A percentile compares a stretch with the other conserved stretches of the same genome.
Conservation (phyloP, 53 echinoderm and acorn worm species). For the Echinarachnius parma region DNA sequence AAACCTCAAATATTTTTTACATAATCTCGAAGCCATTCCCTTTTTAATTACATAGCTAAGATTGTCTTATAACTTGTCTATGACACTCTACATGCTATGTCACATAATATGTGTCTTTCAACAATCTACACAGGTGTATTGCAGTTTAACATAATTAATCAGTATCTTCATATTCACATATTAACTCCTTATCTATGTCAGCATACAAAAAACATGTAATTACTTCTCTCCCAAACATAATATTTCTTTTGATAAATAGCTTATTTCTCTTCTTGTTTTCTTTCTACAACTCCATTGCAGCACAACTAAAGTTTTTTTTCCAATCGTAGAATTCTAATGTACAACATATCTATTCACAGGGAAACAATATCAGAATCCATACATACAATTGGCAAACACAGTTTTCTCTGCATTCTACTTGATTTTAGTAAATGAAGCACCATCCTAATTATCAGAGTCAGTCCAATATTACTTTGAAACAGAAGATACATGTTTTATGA, state of each 20-base stretch:
- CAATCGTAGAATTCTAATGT: constrained; percentile 33
- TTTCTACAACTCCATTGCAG: constrained; percentile 19
- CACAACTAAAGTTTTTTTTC: constrained; percentile 15
- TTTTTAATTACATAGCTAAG: too few species aligned
- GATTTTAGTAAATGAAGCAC: constrained; percentile 25
- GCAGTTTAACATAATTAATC: too few species aligned
- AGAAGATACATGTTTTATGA: too few species aligned
- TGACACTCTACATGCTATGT: too few species aligned
- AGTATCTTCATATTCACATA: too few species aligned
- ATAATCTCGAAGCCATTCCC: too few species aligned
- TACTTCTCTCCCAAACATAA: constrained; percentile 5
- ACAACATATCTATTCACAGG: constrained; percentile 16
- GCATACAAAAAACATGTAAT: background rate
- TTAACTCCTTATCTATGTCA: too few species aligned
- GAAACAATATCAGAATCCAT: constrained; percentile 9
- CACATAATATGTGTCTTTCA: too few species aligned
- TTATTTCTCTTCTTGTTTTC: constrained; percentile 16
- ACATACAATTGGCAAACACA: constrained; percentile 18
- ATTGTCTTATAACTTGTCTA: too few species aligned
- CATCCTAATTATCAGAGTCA: constrained; percentile 45
- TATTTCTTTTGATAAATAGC: constrained; percentile 38
- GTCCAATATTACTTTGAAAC: constrained; percentile 50
- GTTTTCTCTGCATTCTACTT: background rate
- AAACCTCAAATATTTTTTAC: too few species aligned
- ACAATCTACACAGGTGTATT: too few species aligned